Conservation (phyloP, 2,888 invertebrate species). For the Polyploca ridens region DNA sequence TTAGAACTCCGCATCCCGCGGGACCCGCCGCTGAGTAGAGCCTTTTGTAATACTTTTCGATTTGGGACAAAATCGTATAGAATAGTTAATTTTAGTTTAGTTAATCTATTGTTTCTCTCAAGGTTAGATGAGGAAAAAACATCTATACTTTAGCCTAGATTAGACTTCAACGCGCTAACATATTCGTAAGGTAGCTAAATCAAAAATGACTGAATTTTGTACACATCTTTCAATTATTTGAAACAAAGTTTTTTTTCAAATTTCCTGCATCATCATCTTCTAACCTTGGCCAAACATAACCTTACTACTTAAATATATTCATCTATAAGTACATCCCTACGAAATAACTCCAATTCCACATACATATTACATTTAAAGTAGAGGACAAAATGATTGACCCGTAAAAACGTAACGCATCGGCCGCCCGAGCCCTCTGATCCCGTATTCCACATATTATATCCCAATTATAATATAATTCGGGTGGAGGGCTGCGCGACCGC, state of each 20-base stretch:
- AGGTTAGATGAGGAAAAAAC: not conserved
- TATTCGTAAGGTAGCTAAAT: too few species aligned
- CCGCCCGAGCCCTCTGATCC: slow-evolving; percentile 55
- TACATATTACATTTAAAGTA: slow-evolving; percentile 14
- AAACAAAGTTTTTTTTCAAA: too few species aligned
- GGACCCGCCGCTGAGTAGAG: not conserved
- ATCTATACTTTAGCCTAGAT: not conserved
- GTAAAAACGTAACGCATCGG: slow-evolving; percentile 48
- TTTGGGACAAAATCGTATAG: slow-evolving; percentile 20
- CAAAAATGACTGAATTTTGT: not conserved
- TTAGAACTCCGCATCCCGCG: slow-evolving; percentile 14
- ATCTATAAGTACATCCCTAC: not conserved
- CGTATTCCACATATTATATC: slow-evolving; percentile 70
- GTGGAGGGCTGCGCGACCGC: slow-evolving; percentile 56
- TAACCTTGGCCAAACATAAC: slow-evolving; percentile 13
- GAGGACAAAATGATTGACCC: slow-evolving; percentile 51
- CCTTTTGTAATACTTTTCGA: slow-evolving; percentile 25
- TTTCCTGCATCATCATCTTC: not conserved
- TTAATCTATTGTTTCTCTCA: not conserved
- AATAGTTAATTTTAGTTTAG: not conserved
- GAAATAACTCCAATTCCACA: not conserved
- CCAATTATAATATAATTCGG: slow-evolving; percentile 77
- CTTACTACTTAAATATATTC: not conserved
- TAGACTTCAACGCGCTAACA: slow-evolving; percentile 3
- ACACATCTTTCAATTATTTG: too few species aligned